These are phyloP conservation scores for Sphaerophoria rueppellii DNA, from an alignment of 2,888 invertebrate genomes.

Conservation along the genomic window DNA sequence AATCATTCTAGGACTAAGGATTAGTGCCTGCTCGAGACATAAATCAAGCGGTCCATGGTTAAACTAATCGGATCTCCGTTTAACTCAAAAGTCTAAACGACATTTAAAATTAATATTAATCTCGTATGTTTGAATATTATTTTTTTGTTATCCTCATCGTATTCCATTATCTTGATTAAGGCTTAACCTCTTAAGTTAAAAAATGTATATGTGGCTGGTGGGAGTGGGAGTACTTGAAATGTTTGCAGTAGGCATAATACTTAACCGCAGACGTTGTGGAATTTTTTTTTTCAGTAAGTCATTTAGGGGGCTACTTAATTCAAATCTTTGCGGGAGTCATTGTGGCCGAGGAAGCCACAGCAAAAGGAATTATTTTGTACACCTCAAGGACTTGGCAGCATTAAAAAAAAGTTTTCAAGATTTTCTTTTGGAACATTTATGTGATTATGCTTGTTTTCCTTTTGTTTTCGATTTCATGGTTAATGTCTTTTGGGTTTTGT, in stretches of 20 bases:
- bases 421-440: slow-evolving; percentile 14
- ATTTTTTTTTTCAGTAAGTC: slow-evolving; percentile 29
- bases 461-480: background rate
- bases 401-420: slow-evolving; percentile 3
- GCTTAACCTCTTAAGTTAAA: background rate
- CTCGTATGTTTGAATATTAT: slow-evolving; percentile 14
- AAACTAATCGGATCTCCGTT: slow-evolving; percentile 66
- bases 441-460: background rate
- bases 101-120: slow-evolving; percentile 21
- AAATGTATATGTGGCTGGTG: background rate
- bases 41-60: background rate
- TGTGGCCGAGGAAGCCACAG: slow-evolving; percentile 27
- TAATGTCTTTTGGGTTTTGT: slow-evolving; percentile 3
- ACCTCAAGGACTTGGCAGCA: background rate
- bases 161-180: slow-evolving; percentile 35
- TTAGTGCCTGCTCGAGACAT: too few species aligned
- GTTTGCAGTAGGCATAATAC: slow-evolving; percentile 7
- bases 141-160: slow-evolving; percentile 21
- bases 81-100: background rate
- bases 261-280: slow-evolving; percentile 29
- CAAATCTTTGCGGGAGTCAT: slow-evolving; percentile 20
- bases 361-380: slow-evolving; percentile 30
- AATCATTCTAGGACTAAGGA: background rate
- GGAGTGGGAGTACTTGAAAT: background rate
- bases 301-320: slow-evolving; percentile 41